Evolutionary conservation across 2,888 invertebrate genomes (phyloP).

Genomic region (Cataglyphis altisquamis): DNA sequence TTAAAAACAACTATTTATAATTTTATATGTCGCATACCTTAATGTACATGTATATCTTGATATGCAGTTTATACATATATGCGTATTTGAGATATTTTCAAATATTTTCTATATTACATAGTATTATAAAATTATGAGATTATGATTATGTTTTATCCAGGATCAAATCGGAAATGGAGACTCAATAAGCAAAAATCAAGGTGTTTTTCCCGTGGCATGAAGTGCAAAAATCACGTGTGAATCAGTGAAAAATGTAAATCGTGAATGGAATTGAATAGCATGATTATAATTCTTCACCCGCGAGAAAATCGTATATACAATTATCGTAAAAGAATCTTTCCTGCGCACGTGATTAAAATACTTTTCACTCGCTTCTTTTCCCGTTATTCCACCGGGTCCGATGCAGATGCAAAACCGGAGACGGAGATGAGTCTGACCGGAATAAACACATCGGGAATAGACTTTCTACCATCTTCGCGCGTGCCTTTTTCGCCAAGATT

Average conservation of each 20-base stretch:
- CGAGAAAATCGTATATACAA: constrained; percentile 9
- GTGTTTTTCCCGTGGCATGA: not conserved
- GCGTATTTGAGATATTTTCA: no score
- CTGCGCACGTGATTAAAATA: constrained; percentile 46
- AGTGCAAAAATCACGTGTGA: not conserved
- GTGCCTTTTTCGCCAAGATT: constrained; percentile 50
- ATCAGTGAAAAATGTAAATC: constrained; percentile 13
- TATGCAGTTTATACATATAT: not conserved
- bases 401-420: constrained; percentile 35
- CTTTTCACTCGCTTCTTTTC: constrained; percentile 57
- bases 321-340: constrained; percentile 32
- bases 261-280: not conserved
- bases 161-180: no score
- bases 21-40: not conserved
- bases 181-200: not conserved
- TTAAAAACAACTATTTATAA: not conserved
- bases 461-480: constrained; percentile 61
- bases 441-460: constrained; percentile 61
- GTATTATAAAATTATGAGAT: no score
- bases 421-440: constrained; percentile 53
- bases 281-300: constrained; percentile 36
- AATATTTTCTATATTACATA: no score
- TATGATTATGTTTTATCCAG: no score
- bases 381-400: not conserved
- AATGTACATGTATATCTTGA: not conserved